Base-by-base conservation (phyloP, 2,888 invertebrate species). In the Athrips mouffetella region DNA sequence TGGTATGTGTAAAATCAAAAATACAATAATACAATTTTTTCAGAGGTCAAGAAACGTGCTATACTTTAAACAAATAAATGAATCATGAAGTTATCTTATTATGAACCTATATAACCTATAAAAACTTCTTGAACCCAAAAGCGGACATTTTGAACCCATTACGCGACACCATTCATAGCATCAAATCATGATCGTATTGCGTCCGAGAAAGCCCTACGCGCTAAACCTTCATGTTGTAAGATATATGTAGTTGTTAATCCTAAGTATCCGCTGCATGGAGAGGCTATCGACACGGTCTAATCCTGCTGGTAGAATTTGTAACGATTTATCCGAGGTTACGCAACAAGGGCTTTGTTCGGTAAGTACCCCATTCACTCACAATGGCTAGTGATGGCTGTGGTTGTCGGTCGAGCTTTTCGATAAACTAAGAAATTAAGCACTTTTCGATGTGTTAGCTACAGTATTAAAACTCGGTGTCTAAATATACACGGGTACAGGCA, bases 281-380 rank as follows among this genome's bases (percentile, higher is more conserved):
- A 58, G 60, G 37, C 58, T 63, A 67, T 69, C 64, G 61, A 63
- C 60, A 62, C 59, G 64, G 66, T 62, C 60, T 67, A 67, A 74
- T 72, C 66, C 71, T 67, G 60, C 55, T 57, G 61, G 59, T 66
- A 61, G 66, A 66, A 74, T 74, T 73, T 74, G 76, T 70, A 78
- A 79, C 74, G 67, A 72, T 77, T 76, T 73, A 72, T 60, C 65
- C 61, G 66, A 65, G 55, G 73, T 82, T 80, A 75, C 73, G 75
- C 73, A 81, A 82, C 77, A 76, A 70, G 65, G 65, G 72, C 76
- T 80, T 80, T 80, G 79, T 79, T 67, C 64, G 57, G 60, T 74
- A 72, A 74, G 73, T 75, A 75, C 62, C 63, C 65, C 70, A 77
- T 75, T 78, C 74, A 73, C 66, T 70, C 62, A 64, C 63, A 65